Percentiles rank a stretch among this genome's conserved stretches.
Evolutionary conservation across 2,888 invertebrate genomes (phyloP).

Genomic region (Nemotelus pantherinus): DNA sequence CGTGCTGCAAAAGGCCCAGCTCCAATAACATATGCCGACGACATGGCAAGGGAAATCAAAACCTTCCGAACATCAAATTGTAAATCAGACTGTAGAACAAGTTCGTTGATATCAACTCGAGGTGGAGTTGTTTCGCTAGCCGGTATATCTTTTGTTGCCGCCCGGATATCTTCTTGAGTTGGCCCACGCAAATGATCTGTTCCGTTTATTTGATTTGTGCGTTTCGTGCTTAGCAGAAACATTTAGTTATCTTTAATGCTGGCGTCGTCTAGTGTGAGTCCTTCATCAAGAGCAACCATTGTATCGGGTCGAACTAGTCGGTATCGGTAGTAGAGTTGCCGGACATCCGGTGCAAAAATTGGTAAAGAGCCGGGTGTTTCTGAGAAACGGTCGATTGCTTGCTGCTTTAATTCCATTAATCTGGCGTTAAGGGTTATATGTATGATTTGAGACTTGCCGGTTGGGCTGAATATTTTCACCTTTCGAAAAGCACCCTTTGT

Average conservation of each 20-base stretch:
- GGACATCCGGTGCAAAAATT: slow-evolving; percentile 59
- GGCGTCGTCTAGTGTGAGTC: slow-evolving; percentile 56
- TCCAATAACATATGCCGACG: slow-evolving; percentile 68
- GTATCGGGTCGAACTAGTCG: slow-evolving; percentile 61
- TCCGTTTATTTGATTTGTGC: slow-evolving; percentile 54
- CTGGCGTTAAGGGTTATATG: slow-evolving; percentile 58
- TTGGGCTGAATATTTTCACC: slow-evolving; percentile 58
- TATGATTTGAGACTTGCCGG: slow-evolving; percentile 59
- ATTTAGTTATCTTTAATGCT: slow-evolving; percentile 59
- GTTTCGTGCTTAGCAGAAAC: slow-evolving; percentile 58
- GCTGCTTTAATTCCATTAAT: slow-evolving; percentile 60
- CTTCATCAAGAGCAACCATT: slow-evolving; percentile 56
- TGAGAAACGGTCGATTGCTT: slow-evolving; percentile 60
- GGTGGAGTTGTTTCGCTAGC: slow-evolving; percentile 58
- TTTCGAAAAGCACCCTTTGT: slow-evolving; percentile 53
- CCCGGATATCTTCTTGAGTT: slow-evolving; percentile 64
- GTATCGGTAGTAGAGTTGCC: slow-evolving; percentile 59
- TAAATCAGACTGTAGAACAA: slow-evolving; percentile 66
- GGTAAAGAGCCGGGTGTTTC: slow-evolving; percentile 61
- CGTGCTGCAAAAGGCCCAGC: slow-evolving; percentile 67
- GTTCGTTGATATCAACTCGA: slow-evolving; percentile 64
- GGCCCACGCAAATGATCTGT: slow-evolving; percentile 65
- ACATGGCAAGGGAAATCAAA: slow-evolving; percentile 72
- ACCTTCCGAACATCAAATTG: slow-evolving; percentile 75
- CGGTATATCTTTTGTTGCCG: slow-evolving; percentile 65